Conservation (phyloP, 2,888 invertebrate genomes). For the Anoplius nigerrimus region DNA sequence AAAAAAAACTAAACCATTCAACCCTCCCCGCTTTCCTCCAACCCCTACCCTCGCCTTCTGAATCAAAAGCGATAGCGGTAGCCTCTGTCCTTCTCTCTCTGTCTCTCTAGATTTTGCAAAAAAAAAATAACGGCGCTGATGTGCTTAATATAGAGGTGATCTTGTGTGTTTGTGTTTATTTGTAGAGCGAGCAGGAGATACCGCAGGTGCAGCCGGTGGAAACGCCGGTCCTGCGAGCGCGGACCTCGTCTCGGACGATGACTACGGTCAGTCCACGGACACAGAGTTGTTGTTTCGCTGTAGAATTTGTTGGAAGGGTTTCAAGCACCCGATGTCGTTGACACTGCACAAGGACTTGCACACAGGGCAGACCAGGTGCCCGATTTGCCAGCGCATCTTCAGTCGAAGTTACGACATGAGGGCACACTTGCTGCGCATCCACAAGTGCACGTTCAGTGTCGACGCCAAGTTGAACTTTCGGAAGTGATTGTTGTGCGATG, state of each 20-base stretch:
- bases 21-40: no score
- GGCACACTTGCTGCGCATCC: conserved; percentile 79
- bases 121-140: conserved; percentile 3
- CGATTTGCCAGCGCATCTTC: conserved; percentile 80
- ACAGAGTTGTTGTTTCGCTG: conserved; percentile 79
- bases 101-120: conserved; percentile 15
- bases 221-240: conserved; percentile 59
- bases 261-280: conserved; percentile 72
- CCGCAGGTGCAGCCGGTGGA: conserved; percentile 53
- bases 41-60: no score
- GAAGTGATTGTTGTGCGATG: conserved; percentile 35
- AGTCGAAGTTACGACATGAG: conserved; percentile 81
- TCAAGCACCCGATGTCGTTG: conserved; percentile 80
- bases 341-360: conserved; percentile 81
- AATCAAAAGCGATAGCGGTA: no score
- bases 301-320: conserved; percentile 80
- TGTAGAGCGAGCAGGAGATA: conserved; percentile 67
- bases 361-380: conserved; percentile 80
- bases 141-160: conserved; percentile 45
- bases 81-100: conserved; percentile 7
- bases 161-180: conserved; percentile 67
- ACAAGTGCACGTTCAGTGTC: conserved; percentile 74
- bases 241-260: conserved; percentile 66
- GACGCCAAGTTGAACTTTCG: conserved; percentile 56
- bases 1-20: no score